A percentile compares a stretch with the other conserved stretches of the same genome.
Evolutionary conservation across 2,797 vertebrate species (phyloP).

Genomic region (Australoheros facetus): DNA sequence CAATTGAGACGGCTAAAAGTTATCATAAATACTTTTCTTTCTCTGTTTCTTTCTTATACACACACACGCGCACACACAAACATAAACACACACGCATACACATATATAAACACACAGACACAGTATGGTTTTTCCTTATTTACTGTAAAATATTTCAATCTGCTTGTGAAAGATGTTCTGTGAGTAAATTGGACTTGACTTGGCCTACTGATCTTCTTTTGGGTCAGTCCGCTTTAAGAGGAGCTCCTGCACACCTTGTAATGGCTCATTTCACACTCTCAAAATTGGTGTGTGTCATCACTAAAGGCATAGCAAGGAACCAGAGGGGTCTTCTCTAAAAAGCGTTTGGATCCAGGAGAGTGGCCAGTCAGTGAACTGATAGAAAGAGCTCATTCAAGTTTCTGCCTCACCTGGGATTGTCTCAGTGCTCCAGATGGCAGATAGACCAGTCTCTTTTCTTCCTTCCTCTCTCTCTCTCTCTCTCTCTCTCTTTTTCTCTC

Average conservation of each 20-base stretch:
- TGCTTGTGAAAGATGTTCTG: slow-evolving; percentile 32
- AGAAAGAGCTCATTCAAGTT: slow-evolving; percentile 67
- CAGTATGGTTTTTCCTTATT: slow-evolving; percentile 2
- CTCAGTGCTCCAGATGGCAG: slow-evolving; percentile 71
- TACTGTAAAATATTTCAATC: slow-evolving; percentile 27
- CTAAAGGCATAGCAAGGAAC: slow-evolving; percentile 50
- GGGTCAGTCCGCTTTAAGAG: slow-evolving; percentile 56
- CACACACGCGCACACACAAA: background rate
- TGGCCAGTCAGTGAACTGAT: slow-evolving; percentile 49
- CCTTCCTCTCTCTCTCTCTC: slow-evolving; percentile 5
- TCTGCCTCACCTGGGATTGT: slow-evolving; percentile 74
- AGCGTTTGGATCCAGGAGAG: slow-evolving; percentile 54
- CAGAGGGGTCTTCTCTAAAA: slow-evolving; percentile 52
- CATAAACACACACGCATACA: background rate
- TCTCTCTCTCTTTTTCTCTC: background rate
- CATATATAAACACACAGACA: background rate
- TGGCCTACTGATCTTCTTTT: slow-evolving; percentile 61
- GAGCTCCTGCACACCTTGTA: slow-evolving; percentile 59
- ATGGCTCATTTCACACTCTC: slow-evolving; percentile 77
- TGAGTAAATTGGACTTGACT: slow-evolving; percentile 61
- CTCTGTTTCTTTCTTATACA: background rate
- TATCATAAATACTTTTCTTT: no score
- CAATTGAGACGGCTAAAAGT: background rate
- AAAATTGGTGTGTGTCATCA: slow-evolving; percentile 68
- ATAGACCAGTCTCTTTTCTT: slow-evolving; percentile 47